Evolutionary conservation across 2,113 vertebrate species (phyloP).

Genomic region (Amblyornis subalaris): DNA sequence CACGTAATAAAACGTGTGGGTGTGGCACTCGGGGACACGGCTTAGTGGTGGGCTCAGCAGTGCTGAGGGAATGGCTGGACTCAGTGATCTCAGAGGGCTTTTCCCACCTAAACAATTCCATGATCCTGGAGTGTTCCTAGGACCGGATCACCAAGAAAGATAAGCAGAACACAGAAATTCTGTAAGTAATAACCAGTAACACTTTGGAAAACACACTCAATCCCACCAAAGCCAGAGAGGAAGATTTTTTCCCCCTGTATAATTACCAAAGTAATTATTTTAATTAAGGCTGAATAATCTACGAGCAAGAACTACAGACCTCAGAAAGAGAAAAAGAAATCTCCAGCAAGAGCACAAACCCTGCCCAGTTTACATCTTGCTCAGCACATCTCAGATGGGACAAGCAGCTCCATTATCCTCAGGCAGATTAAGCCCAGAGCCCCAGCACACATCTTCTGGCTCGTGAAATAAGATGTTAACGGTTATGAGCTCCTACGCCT

Average conservation of each 20-base stretch:
- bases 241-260: neutral
- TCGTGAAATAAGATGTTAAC: neutral
- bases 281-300: neutral
- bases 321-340: neutral
- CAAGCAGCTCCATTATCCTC: neutral
- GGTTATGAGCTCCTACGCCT: fast-evolving
- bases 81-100: neutral
- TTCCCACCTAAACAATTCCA: neutral
- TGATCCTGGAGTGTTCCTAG: neutral
- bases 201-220: neutral
- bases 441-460: neutral
- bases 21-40: neutral
- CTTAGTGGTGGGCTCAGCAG: neutral
- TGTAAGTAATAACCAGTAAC: neutral
- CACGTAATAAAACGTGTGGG: neutral
- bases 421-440: neutral
- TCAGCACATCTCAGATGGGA: neutral
- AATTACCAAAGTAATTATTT: neutral
- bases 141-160: neutral
- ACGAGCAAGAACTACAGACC: neutral
- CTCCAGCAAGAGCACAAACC: neutral
- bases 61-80: neutral
- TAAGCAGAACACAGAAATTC: neutral
- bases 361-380: neutral
- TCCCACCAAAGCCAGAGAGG: neutral